A percentile compares a stretch with the other conserved stretches of the same genome.
These are phyloP conservation scores for Podiceps cristatus DNA, from an alignment of 2,113 vertebrate species.

Conservation along the genomic window DNA sequence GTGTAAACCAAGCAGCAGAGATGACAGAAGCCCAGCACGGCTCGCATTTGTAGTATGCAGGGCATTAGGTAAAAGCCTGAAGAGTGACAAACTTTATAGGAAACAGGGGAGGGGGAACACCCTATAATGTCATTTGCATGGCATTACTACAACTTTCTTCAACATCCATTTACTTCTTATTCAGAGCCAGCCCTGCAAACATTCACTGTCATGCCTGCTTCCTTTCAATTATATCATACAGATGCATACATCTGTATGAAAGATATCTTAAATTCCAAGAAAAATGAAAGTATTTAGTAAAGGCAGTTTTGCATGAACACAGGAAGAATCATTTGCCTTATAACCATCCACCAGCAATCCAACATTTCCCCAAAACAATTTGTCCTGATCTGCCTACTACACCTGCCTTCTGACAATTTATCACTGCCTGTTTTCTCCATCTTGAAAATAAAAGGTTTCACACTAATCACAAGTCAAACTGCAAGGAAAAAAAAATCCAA, in stretches of 20 bases:
- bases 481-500: background rate
- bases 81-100: background rate
- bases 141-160: background rate
- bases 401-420: background rate
- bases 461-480: background rate
- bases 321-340: background rate
- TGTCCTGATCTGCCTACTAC: background rate
- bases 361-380: background rate
- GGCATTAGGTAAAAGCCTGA: background rate
- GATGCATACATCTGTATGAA: background rate
- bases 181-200: background rate
- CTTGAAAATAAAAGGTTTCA: background rate
- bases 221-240: background rate
- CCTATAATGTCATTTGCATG: fast-evolving
- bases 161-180: background rate
- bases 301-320: background rate
- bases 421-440: background rate
- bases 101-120: background rate
- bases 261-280: background rate
- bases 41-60: background rate
- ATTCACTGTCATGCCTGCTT: background rate
- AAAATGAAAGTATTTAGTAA: background rate
- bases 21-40: background rate
- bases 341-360: background rate
- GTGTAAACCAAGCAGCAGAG: background rate